phyloP scores from a whole-genome alignment of 2,113 vertebrate species.

The Sterrhoptilus dennistouni region DNA sequence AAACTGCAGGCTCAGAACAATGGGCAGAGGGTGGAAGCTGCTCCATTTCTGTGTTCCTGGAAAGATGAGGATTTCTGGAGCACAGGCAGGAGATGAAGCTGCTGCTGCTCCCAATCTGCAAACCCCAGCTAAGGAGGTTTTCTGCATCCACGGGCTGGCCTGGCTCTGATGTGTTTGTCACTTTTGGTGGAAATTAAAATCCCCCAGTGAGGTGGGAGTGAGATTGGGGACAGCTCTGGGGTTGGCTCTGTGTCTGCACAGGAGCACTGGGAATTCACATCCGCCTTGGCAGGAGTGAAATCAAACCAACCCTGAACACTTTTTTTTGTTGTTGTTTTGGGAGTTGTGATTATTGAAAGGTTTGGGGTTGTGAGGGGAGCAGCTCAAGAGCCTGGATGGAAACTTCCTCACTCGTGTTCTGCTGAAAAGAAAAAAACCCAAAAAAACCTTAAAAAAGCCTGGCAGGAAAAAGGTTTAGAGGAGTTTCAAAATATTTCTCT shows the following conservation, averaged over 20 bases:
- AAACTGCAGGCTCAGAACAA: not conserved
- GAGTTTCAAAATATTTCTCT: not conserved
- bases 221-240: not conserved
- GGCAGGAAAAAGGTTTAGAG: not conserved
- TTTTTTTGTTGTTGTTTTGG: not conserved
- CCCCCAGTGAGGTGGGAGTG: not conserved
- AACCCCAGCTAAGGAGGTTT: not conserved
- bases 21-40: not conserved
- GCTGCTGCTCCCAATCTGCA: not conserved
- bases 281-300: not conserved
- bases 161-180: not conserved
- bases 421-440: not conserved
- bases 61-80: not conserved
- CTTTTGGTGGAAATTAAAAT: not conserved
- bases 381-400: not conserved
- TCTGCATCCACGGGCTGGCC: not conserved
- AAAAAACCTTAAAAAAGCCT: not conserved
- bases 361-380: not conserved
- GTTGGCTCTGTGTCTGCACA: not conserved
- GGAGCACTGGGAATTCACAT: not conserved
- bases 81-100: not conserved
- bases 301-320: not conserved
- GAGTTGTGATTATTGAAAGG: not conserved
- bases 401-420: rapidly evolving
- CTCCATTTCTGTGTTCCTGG: not conserved